Conservation (phyloP, 2,888 invertebrate species). For the Stegana nigrithorax region DNA sequence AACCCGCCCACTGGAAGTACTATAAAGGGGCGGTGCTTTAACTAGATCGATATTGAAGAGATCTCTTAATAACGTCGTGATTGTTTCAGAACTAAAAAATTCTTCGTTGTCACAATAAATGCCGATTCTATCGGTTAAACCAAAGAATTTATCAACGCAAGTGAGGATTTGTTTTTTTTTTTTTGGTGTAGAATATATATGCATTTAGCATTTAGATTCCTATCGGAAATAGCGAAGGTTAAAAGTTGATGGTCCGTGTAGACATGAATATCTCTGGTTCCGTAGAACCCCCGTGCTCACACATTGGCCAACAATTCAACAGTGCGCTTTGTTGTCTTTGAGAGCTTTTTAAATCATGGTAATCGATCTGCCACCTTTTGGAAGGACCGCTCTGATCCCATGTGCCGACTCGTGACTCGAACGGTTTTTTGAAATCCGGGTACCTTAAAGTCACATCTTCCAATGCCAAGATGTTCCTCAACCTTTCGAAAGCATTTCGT, state of each 20-base stretch:
- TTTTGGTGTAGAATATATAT: too few species aligned
- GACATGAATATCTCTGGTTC: background rate
- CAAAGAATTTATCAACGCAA: too few species aligned
- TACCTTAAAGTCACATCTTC: background rate
- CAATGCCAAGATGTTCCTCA: slow-evolving; percentile 18
- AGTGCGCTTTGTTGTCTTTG: background rate
- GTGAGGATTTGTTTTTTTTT: too few species aligned
- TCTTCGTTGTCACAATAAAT: too few species aligned
- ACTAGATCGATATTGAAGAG: too few species aligned
- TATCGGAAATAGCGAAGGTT: background rate
- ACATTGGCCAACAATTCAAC: background rate
- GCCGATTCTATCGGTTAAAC: too few species aligned
- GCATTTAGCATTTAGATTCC: slow-evolving; percentile 2
- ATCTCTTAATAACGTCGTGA: too few species aligned
- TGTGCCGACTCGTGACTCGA: background rate
- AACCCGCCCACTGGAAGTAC: too few species aligned
- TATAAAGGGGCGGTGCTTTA: too few species aligned
- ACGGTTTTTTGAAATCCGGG: background rate
- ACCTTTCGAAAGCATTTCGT: background rate
- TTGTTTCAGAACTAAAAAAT: too few species aligned
- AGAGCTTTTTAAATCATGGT: background rate
- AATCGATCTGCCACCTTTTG: background rate
- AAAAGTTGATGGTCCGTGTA: background rate
- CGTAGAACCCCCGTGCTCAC: too few species aligned
- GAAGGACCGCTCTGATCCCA: background rate